Conservation (phyloP, 2,113 vertebrate genomes). For the Pterophyllum scalare region DNA sequence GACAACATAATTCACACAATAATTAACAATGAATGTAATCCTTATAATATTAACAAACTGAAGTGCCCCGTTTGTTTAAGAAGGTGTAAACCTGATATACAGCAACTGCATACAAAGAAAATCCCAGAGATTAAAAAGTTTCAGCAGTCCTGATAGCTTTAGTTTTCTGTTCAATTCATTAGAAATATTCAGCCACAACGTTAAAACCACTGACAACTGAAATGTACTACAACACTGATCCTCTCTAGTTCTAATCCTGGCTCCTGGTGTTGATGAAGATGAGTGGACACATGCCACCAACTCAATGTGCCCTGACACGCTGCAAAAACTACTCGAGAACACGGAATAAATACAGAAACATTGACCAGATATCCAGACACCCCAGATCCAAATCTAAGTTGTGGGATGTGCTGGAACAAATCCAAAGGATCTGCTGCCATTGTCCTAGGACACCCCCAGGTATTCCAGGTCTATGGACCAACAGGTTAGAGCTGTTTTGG, state of each 20-base stretch:
- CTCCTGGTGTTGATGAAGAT: background rate
- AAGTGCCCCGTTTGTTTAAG: background rate
- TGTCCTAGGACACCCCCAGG: background rate
- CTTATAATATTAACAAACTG: background rate
- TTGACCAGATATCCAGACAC: background rate
- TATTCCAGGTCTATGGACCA: background rate
- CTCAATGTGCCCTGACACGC: background rate
- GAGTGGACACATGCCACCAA: background rate
- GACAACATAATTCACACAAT: background rate
- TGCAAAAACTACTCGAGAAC: background rate
- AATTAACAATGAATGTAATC: background rate
- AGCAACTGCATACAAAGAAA: background rate
- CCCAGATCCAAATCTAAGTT: background rate
- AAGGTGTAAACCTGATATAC: background rate
- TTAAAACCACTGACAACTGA: background rate
- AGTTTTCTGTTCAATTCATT: background rate
- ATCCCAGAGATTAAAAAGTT: background rate
- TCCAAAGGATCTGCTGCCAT: background rate
- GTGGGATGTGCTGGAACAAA: background rate
- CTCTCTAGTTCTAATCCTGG: background rate
- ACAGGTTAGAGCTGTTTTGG: background rate
- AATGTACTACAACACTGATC: background rate
- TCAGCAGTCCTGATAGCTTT: background rate
- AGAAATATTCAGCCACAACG: background rate
- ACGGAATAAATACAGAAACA: background rate